Percentiles rank a stretch among this genome's conserved stretches.
Evolutionary conservation across 2,888 invertebrate species (phyloP).

Genomic region (Heliconius ethilla): DNA sequence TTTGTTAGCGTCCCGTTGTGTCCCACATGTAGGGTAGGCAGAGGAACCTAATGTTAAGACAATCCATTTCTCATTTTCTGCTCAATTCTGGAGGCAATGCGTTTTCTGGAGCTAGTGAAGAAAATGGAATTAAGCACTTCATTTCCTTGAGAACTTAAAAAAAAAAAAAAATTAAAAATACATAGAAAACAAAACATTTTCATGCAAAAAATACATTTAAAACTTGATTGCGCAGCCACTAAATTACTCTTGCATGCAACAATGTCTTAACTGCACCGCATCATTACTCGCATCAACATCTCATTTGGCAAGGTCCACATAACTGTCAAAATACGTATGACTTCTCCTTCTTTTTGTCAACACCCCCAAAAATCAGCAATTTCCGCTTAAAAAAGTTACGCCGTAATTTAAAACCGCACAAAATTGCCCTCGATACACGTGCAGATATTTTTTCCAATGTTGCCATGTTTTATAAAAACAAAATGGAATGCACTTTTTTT

Average conservation of each 20-base stretch:
- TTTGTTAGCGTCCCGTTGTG: too few relatives aligned
- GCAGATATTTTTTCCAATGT: constrained; percentile 66
- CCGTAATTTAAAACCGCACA: constrained; percentile 76
- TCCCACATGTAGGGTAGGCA: too few relatives aligned
- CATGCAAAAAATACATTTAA: background rate
- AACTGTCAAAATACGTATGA: constrained; percentile 53
- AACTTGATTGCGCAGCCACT: background rate
- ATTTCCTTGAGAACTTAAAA: too few relatives aligned
- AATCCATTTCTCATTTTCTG: too few relatives aligned
- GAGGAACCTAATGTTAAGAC: too few relatives aligned
- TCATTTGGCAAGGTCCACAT: constrained; percentile 45
- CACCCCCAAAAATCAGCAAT: constrained; percentile 65
- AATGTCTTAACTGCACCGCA: background rate
- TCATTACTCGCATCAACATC: constrained; percentile 10
- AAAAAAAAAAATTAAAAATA: too few relatives aligned
- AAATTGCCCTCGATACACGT: constrained; percentile 70
- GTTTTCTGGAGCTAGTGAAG: too few relatives aligned
- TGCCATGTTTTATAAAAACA: constrained; percentile 59
- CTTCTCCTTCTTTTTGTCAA: constrained; percentile 57
- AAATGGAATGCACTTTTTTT: constrained; percentile 47
- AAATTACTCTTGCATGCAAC: background rate
- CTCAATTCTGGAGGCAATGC: too few relatives aligned
- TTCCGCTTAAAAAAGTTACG: constrained; percentile 75
- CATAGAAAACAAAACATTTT: background rate
- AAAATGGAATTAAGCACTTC: too few relatives aligned